These are phyloP conservation scores for Caenorhabditis inopinata DNA, from an alignment of 1,140 invertebrate genomes.

Conservation along the genomic window DNA sequence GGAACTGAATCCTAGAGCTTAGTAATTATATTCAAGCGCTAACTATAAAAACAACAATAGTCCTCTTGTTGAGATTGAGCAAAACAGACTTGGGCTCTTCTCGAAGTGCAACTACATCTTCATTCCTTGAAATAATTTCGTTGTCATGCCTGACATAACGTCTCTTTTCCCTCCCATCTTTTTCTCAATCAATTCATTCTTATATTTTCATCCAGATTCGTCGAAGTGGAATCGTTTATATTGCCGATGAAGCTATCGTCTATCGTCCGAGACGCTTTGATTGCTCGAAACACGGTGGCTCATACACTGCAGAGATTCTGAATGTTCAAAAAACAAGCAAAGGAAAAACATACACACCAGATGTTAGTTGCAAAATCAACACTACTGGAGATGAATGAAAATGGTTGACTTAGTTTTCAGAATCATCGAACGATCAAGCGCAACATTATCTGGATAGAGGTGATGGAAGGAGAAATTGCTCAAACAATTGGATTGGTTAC, in stretches of 20 bases:
- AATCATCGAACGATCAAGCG: conserved; percentile 19
- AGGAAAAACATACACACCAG: conserved; percentile 37
- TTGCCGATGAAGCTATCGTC: conserved; percentile 36
- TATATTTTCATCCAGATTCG: not conserved
- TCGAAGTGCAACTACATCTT: not conserved
- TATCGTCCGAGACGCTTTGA: conserved; percentile 39
- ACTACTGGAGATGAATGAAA: not conserved
- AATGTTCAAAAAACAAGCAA: conserved; percentile 33
- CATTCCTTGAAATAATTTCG: not conserved
- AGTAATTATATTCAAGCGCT: too few relatives aligned
- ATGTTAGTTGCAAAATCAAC: not conserved
- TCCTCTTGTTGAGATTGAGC: too few relatives aligned
- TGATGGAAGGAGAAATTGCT: not conserved
- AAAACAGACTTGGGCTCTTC: not conserved
- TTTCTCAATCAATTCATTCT: not conserved
- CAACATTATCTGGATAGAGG: conserved; percentile 17
- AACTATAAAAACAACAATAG: too few relatives aligned
- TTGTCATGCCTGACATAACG: not conserved
- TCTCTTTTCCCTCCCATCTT: not conserved
- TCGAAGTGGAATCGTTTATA: conserved; percentile 37
- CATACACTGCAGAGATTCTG: conserved; percentile 8
- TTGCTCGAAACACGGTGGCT: conserved; percentile 29
- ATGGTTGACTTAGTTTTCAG: not conserved
- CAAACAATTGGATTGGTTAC: conserved; percentile 2
- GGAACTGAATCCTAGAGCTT: too few relatives aligned